Base-by-base conservation (phyloP, 1,140 invertebrate genomes). In the Psix sp. region DNA sequence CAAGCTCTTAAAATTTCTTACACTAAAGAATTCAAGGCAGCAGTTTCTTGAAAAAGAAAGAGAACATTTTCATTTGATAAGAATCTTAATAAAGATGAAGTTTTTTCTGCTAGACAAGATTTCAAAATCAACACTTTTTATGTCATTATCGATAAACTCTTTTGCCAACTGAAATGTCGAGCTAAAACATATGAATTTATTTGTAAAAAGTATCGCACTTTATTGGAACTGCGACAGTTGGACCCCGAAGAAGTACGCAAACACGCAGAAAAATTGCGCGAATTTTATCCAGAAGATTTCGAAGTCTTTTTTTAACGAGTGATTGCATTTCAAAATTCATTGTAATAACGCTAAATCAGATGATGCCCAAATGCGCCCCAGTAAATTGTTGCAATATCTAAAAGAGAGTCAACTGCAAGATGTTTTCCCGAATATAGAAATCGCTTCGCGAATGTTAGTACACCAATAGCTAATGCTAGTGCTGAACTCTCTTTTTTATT, bases 101-200 rank as follows among this genome's bases (percentile, higher is more conserved):
- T 38, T n/a, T 35, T 62, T 5, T 20, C 26, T 3, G 26, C 9
- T 35, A 42, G 18, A 17, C 16, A 51, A 6, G 3, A 62, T 35
- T 62, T 62, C 26, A 62, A 62, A 51, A 13, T 46, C 39, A 45
- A 54, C 16, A 62, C 57, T 3, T 63, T 63, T 52, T 43, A 45
- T 45, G 20, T 52, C 5, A 63, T 63, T 63, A 9, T 52, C 13
- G 46, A 43, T 16, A 2, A 13, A 9, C 20, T 63, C 2, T 43
- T 29, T 1, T 13, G 14, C 7, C 38, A 63, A 16, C 43, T 63
- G n/a, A 51, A 51, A 17, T 9, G 17, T 11, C 42, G 38, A 24
- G 7, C 10, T 16, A 1, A 11, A 18, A 26, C 13, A 0, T 51
- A 60, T 15, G 11, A 39, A 26, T 5, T 5, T n/a, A 26, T 60